phyloP scores from a whole-genome alignment of 2,113 vertebrate genomes.

The Capra hircus region DNA sequence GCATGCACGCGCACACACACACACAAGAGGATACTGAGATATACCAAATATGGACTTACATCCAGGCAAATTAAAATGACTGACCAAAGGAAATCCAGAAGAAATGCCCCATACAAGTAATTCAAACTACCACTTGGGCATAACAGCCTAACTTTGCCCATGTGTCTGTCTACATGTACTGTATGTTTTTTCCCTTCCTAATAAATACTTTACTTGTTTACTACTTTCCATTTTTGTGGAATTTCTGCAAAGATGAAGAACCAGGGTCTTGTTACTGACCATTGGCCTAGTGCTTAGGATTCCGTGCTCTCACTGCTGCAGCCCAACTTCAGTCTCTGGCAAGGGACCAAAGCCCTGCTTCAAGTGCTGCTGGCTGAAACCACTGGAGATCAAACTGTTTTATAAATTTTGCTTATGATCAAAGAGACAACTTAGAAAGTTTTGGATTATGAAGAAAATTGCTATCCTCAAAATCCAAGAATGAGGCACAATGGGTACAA shows the following conservation, averaged over 20 bases:
- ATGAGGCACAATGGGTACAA: not conserved
- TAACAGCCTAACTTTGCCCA: not conserved
- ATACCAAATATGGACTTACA: not conserved
- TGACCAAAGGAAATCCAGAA: not conserved
- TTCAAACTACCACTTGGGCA: not conserved
- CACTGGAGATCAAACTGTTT: not conserved
- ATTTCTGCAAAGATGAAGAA: not conserved
- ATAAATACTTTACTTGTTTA: not conserved
- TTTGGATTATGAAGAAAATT: not conserved
- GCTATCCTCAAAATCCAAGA: not conserved
- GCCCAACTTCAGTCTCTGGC: not conserved
- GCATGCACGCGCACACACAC: accelerated
- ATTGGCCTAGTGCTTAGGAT: not conserved
- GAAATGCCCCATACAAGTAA: not conserved
- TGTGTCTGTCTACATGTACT: not conserved
- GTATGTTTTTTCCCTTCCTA: not conserved
- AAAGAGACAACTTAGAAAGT: not conserved
- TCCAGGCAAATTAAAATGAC: not conserved
- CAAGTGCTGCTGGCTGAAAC: not conserved
- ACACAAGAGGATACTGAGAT: not conserved
- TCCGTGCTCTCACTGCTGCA: accelerated
- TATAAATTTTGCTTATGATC: not conserved
- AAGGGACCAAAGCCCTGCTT: not conserved
- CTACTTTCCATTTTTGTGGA: not conserved
- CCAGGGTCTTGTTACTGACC: not conserved